These are phyloP conservation scores for Hypselothyrea guttata DNA, from an alignment of 2,888 invertebrate genomes.

Conservation along the genomic window DNA sequence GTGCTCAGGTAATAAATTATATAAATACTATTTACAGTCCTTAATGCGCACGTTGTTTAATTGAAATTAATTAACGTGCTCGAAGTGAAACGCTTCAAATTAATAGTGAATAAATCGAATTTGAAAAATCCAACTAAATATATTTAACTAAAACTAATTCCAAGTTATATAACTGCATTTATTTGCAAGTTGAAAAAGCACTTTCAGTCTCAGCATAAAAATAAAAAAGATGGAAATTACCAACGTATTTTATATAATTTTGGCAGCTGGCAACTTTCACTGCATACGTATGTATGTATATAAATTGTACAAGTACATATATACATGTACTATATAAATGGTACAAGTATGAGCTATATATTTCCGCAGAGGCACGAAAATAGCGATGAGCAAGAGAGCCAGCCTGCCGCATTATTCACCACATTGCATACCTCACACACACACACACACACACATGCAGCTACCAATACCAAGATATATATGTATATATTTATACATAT, in stretches of 20 bases:
- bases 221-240: too few species aligned
- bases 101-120: conserved; percentile 30
- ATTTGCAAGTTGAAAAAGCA: conserved; percentile 2
- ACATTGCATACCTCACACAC: conserved; percentile 21
- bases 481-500: conserved; percentile 21
- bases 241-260: conserved; percentile 32
- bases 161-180: conserved; percentile 28
- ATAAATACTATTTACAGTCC: conserved; percentile 61
- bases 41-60: conserved; percentile 56
- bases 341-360: too few species aligned
- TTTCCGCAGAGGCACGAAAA: conserved; percentile 63
- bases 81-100: conserved; percentile 34
- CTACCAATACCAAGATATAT: conserved; percentile 18
- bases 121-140: neutral
- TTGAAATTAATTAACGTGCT: conserved; percentile 65
- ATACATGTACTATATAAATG: too few species aligned
- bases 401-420: conserved; percentile 55
- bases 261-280: conserved; percentile 20
- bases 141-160: neutral
- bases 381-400: conserved; percentile 72
- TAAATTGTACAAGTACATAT: too few species aligned
- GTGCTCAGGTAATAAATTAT: conserved; percentile 62
- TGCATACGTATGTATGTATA: conserved; percentile 2
- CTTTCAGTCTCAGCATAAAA: conserved; percentile 22
- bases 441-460: conserved; percentile 8